Conservation (phyloP, 2,888 invertebrate genomes). For the Andricus quercusramuli region DNA sequence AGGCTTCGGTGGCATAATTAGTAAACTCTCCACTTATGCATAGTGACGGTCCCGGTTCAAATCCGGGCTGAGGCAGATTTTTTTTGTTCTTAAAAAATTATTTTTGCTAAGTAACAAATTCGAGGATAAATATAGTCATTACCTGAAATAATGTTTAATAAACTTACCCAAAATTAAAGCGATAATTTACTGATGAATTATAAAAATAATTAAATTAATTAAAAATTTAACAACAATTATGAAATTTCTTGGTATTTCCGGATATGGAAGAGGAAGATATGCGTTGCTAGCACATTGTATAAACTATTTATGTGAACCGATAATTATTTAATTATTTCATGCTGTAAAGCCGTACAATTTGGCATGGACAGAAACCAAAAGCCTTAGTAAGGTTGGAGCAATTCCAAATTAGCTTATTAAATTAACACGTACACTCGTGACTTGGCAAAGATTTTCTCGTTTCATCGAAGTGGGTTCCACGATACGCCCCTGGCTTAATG, state of each 20-base stretch:
- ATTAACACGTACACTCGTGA: slow-evolving; percentile 67
- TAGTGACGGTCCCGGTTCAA: too few species aligned
- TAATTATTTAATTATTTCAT: slow-evolving; percentile 7
- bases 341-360: neutral
- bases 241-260: neutral
- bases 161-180: too few species aligned
- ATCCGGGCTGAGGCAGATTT: too few species aligned
- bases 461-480: neutral
- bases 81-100: too few species aligned
- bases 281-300: neutral
- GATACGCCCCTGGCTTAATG: too few species aligned
- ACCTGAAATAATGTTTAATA: too few species aligned
- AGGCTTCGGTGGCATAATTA: too few species aligned
- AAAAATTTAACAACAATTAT: neutral
- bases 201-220: neutral
- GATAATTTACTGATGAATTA: too few species aligned
- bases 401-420: slow-evolving; percentile 76
- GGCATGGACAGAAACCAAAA: slow-evolving; percentile 46
- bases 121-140: too few species aligned
- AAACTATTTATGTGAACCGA: slow-evolving; percentile 2
- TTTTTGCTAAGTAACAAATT: too few species aligned
- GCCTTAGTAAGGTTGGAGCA: slow-evolving; percentile 67
- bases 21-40: too few species aligned
- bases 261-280: neutral
- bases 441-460: slow-evolving; percentile 58